Base-by-base conservation (phyloP, 2,888 invertebrate species). In the Acrobeloides nanus region DNA sequence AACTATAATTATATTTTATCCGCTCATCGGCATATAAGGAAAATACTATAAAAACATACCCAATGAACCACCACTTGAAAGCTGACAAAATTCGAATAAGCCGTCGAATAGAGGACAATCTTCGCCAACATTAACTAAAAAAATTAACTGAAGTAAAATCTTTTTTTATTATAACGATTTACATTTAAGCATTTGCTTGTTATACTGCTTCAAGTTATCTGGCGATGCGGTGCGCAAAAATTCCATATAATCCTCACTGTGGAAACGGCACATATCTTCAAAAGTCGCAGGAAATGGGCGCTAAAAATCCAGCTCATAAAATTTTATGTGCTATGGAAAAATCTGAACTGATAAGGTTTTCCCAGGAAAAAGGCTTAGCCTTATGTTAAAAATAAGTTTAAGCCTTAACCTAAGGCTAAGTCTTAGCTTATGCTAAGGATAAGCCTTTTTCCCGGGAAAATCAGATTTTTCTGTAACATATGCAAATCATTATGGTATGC, bases 71-170 rank as follows among this genome's bases (percentile, higher is more conserved):
- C 97, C 95, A 3, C 93, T 89, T 7, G 93, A 95, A 25, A 97
- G 79, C 76, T 95, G 95, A 75, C 97, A 99, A 77, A 99, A 97
- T 76, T 99, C 97, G 76, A 93, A 99, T 20, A 97, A 81, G 0
- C 97, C 97, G 79, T 97, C 95, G 77, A 99, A 99, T 5, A 99
- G 97, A 1, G 97, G 97, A 78, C 97, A 99, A 80, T 97, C 97
- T 76, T 97, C 93, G 32, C 95, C 95, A 18, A 97, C 95, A 64
- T 48, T 38, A 8, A 45, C 39, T 38, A 35, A 41, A 44, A 44
- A 45, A 15, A 18, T 12, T 18, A 26, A 15, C 45, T 5, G 45
- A 6, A 20, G 15, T 42, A 8, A 42, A n/a, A 15, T 46, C n/a
- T n/a, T n/a, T n/a, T n/a, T n/a, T n/a, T n/a, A n/a, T n/a, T n/a